Evolutionary conservation across 2,113 vertebrate species (phyloP), one percentile per base, ranked within the genome.

Genomic region (Melanostigma gelatinosum): DNA sequence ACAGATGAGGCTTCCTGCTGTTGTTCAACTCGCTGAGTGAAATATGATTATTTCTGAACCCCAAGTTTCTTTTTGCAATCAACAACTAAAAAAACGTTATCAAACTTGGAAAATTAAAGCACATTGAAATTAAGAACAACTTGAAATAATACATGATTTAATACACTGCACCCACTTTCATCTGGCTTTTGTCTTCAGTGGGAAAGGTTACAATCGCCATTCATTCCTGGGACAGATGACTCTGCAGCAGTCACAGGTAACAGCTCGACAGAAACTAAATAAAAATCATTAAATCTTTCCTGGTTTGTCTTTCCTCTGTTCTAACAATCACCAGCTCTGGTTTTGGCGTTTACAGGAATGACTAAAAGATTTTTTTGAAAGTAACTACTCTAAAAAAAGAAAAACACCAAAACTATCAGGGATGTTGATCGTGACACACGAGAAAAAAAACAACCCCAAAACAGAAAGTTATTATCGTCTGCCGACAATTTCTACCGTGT

Each of bases 1-100:
- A 78, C 24, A 27, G 68, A 55, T 63, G 57, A 61, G 81, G 50
- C 68, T 52, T 54, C 64, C 75, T 75, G 60, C 77, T 85, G 66
- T 48, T 81, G 48, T 64, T 81, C 4, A 18, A 10, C 55, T 57
- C 11, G 0, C 71, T 65, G 60, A 27, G 62, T 27, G 62, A 40
- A 73, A 66, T 27, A 40, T 22, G 58, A 82, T 77, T 55, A 70
- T 60, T 77, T 70, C 38, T 8, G 38, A 48, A 27, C 27, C 4
- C 13, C 11, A 13, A 11, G 54, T 57, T 57, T 32, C 3, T 48
- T n/a, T 61, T 50, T 50, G 55, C 64, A 29, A 76, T 40, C 66
- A 40, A 76, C 57, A 36, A 48, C 29, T 20, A 42, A 38, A 13
- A 52, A 38, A 38, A 50, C 10, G 0, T 54, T 38, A 15, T 40